Conservation (phyloP, 1,140 invertebrate genomes). For the Halesus radiatus region DNA sequence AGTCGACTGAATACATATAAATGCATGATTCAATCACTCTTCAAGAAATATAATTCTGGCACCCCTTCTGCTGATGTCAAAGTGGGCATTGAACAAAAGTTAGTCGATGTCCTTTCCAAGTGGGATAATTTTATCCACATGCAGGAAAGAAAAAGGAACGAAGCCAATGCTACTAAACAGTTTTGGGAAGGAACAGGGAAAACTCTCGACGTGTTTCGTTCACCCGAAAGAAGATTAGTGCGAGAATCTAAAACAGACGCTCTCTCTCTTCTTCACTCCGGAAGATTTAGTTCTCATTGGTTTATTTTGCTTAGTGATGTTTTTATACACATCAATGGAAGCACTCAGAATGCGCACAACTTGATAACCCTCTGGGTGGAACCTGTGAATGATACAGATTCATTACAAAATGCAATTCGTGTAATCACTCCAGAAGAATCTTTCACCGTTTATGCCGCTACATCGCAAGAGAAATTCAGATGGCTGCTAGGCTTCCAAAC, state of each 20-base stretch:
- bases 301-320: conserved; percentile 84
- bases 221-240: conserved; percentile 80
- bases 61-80: conserved; percentile 63
- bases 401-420: conserved; percentile 75
- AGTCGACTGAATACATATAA: conserved; percentile 73
- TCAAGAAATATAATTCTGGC: conserved; percentile 63
- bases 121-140: conserved; percentile 75
- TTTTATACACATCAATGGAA: conserved; percentile 79
- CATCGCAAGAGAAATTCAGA: conserved; percentile 80
- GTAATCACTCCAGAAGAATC: conserved; percentile 85
- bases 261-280: conserved; percentile 77
- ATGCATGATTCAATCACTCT: conserved; percentile 67
- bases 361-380: conserved; percentile 87
- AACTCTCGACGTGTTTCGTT: conserved; percentile 74
- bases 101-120: conserved; percentile 68
- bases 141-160: conserved; percentile 74
- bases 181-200: conserved; percentile 85
- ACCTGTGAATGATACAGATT: conserved; percentile 67
- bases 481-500: conserved; percentile 82
- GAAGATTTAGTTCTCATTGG: conserved; percentile 79
- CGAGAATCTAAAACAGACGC: conserved; percentile 82
- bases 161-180: conserved; percentile 79
- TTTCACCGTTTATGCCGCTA: conserved; percentile 76
- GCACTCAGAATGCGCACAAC: conserved; percentile 74
- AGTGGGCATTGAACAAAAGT: conserved; percentile 64